Conservation (phyloP, 2,797 vertebrate species). For the Cuniculus paca region DNA sequence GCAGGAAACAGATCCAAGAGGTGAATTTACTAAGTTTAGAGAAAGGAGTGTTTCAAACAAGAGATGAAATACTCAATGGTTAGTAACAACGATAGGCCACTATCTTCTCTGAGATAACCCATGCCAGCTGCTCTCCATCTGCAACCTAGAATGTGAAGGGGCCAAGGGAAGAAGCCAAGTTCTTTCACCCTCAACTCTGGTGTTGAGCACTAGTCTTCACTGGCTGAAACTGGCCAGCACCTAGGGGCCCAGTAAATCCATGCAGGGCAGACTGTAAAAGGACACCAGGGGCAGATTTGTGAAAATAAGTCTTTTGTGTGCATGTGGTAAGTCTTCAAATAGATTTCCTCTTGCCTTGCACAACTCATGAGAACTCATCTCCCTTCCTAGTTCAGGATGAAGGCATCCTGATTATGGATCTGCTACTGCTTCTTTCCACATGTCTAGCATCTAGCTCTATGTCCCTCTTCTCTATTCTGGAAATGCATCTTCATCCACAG, state of each 20-base stretch:
- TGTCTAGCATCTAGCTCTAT: background rate
- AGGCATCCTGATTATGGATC: background rate
- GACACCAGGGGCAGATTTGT: background rate
- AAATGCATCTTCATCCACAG: background rate
- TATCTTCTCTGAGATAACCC: background rate
- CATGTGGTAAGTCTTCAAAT: background rate
- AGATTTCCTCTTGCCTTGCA: background rate
- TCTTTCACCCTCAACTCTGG: background rate
- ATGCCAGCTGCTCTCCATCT: background rate
- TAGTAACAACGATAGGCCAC: background rate
- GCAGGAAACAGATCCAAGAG: background rate
- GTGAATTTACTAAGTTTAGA: background rate
- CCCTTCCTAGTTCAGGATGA: background rate
- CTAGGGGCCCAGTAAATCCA: background rate
- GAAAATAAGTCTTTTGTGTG: background rate
- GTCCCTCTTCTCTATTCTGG: background rate
- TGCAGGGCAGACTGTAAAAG: background rate
- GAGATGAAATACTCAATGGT: background rate
- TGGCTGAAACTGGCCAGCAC: background rate
- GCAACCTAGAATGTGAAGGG: background rate
- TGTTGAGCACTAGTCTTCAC: background rate
- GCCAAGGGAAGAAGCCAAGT: background rate
- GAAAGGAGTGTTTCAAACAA: background rate
- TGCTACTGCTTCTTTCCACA: background rate
- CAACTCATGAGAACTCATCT: background rate